A percentile compares a stretch with the other conserved stretches of the same genome.
Evolutionary conservation across 2,113 vertebrate species (phyloP).

Genomic region (Sebastes fasciatus): DNA sequence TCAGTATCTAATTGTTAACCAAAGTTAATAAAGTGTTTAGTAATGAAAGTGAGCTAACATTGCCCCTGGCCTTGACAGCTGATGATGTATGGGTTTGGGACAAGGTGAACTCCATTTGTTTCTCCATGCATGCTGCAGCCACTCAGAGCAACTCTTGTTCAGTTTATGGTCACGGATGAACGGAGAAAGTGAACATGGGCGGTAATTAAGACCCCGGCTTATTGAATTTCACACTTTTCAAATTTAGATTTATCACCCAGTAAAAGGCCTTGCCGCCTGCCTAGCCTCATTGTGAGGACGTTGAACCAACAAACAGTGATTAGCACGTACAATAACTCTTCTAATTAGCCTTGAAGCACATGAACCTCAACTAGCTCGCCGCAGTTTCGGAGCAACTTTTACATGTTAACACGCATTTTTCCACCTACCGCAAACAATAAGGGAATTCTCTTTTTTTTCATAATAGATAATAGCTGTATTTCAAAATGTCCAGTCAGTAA

Average conservation of each 20-base stretch:
- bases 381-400: neutral
- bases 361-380: slow-evolving; percentile 3
- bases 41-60: slow-evolving; percentile 38
- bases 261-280: slow-evolving; percentile 67
- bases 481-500: slow-evolving; percentile 73
- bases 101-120: slow-evolving; percentile 72
- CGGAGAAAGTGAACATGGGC: slow-evolving; percentile 61
- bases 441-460: slow-evolving; percentile 25
- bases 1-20: slow-evolving; percentile 23
- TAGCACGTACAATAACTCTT: slow-evolving; percentile 66
- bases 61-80: slow-evolving; percentile 45
- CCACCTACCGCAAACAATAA: slow-evolving; percentile 24
- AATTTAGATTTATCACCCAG: slow-evolving; percentile 81
- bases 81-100: slow-evolving; percentile 66
- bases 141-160: slow-evolving; percentile 46
- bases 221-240: slow-evolving; percentile 79
- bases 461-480: slow-evolving; percentile 62
- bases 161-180: slow-evolving; percentile 72
- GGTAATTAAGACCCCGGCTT: slow-evolving; percentile 76
- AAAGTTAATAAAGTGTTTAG: slow-evolving; percentile 48
- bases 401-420: slow-evolving; percentile 14
- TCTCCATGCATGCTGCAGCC: slow-evolving; percentile 36
- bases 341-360: slow-evolving; percentile 73
- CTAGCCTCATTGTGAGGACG: slow-evolving; percentile 64
- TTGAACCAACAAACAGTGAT: slow-evolving; percentile 74